Base-by-base conservation (phyloP, 2,113 vertebrate species). In the Echinops telfairi region DNA sequence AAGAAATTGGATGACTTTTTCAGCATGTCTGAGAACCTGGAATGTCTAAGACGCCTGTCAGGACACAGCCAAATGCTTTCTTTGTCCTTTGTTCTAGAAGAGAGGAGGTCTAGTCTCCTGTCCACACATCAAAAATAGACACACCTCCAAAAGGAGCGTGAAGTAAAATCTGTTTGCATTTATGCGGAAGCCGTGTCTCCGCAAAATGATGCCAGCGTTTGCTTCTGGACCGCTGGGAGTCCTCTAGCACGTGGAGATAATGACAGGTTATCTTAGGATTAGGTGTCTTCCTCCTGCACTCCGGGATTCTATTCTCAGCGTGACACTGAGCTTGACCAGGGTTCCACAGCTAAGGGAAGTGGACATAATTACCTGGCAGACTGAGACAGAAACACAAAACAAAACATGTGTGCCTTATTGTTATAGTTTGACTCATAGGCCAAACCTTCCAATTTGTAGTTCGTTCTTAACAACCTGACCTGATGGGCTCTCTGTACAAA, bases 301-400 rank as follows among this genome's bases (percentile, higher is more conserved):
- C 75, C 43, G 90, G 91, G 62, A 79, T 87, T 85, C 90, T 96
- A 88, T 94, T 96, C 79, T 95, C 78, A 95, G 82, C n/a, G 38
- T 79, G 66, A 96, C 79, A 70, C 43, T 66, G 83, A 95, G 64
- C 88, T 87, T 93, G 81, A 93, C 76, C 92, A 95, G 92, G 60
- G 93, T 86, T 93, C 76, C 58, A 73, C 5, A 86, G 64, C 86
- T 81, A 91, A 95, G 73, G 85, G 93, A 93, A 94, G 68, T n/a
- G 62, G 90, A 93, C 12, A 22, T 89, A 95, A 93, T 94, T 90
- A 73, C 91, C 92, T 93, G 93, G 94, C 90, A 86, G 40, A 73
- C 29, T 71, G 71, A 94, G 92, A 92, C 31, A 96, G 83, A 95
- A 91, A 86, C 47, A 92, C 20, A 78, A 81, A 88, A 83, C 76